Conservation (phyloP, 2,797 vertebrate genomes). For the Eleutherodactylus coqui region DNA sequence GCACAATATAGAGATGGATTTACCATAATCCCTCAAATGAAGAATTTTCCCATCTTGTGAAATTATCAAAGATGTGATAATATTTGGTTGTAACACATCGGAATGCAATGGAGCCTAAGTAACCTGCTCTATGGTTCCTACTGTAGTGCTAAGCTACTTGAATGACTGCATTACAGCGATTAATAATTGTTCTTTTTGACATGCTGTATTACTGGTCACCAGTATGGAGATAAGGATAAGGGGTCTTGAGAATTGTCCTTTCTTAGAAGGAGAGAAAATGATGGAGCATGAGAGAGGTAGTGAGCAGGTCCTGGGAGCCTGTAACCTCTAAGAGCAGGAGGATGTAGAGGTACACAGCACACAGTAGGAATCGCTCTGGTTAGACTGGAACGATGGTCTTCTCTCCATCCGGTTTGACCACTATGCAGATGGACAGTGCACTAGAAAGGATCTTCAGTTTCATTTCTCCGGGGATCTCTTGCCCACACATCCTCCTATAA, state of each 20-base stretch:
- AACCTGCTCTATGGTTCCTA: not conserved
- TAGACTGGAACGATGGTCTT: constrained; percentile 12
- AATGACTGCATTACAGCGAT: not conserved
- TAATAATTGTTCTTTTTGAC: not conserved
- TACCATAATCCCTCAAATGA: not conserved
- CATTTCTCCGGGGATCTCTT: constrained; percentile 17
- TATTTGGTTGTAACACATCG: not conserved
- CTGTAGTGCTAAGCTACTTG: not conserved
- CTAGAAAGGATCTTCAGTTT: constrained; percentile 28
- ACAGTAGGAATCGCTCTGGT: not conserved
- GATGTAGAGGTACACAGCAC: not conserved
- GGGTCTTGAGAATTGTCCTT: constrained; percentile 20
- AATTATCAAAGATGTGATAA: not conserved
- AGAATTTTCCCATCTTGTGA: not conserved
- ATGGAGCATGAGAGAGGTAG: not conserved
- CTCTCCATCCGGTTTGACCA: constrained; percentile 23
- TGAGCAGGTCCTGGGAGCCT: constrained; percentile 5
- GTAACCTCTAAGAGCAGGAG: not conserved
- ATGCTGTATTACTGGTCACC: not conserved
- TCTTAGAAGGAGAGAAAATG: constrained; percentile 10
- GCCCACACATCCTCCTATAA: not conserved
- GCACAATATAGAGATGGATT: not conserved
- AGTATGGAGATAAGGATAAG: constrained; percentile 21
- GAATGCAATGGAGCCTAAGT: not conserved
- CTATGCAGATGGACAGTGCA: constrained; percentile 35